Conservation (phyloP, 2,797 vertebrate species). For the Selene dorsalis region DNA sequence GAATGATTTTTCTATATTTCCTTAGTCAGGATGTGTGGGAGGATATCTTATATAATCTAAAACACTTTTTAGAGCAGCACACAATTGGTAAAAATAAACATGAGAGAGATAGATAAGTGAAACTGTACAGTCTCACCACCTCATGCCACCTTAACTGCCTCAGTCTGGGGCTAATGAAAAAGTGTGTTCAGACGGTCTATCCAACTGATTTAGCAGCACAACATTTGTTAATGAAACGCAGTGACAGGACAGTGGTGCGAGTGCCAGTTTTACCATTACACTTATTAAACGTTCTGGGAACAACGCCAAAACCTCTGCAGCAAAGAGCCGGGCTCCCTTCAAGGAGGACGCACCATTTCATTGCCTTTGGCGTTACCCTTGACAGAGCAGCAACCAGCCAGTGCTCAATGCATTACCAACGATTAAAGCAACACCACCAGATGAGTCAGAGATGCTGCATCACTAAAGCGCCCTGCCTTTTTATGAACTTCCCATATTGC, state of each 20-base stretch:
- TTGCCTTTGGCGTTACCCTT: constrained; percentile 72
- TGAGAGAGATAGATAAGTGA: background rate
- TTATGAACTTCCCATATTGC: constrained; percentile 32
- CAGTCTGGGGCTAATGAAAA: constrained; percentile 30
- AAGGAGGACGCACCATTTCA: constrained; percentile 53
- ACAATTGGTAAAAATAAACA: background rate
- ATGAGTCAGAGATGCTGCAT: constrained; percentile 64
- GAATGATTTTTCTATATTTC: background rate
- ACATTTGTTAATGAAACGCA: constrained; percentile 74
- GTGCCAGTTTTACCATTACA: constrained; percentile 78
- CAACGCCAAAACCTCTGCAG: constrained; percentile 68
- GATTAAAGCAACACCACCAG: constrained; percentile 53
- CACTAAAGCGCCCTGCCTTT: constrained; percentile 4
- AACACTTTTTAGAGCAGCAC: background rate
- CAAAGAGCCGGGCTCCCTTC: constrained; percentile 42
- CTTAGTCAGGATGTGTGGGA: no score
- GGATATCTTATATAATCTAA: background rate
- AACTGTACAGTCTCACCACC: background rate
- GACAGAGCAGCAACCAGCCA: constrained; percentile 47
- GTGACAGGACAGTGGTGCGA: constrained; percentile 35
- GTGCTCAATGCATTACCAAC: constrained; percentile 57
- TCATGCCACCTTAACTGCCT: background rate
- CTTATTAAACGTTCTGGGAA: constrained; percentile 78
- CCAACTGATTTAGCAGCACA: constrained; percentile 49
- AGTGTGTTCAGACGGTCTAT: constrained; percentile 29